phyloP scores from a whole-genome alignment of 2,113 vertebrate species.

The Scortum barcoo region DNA sequence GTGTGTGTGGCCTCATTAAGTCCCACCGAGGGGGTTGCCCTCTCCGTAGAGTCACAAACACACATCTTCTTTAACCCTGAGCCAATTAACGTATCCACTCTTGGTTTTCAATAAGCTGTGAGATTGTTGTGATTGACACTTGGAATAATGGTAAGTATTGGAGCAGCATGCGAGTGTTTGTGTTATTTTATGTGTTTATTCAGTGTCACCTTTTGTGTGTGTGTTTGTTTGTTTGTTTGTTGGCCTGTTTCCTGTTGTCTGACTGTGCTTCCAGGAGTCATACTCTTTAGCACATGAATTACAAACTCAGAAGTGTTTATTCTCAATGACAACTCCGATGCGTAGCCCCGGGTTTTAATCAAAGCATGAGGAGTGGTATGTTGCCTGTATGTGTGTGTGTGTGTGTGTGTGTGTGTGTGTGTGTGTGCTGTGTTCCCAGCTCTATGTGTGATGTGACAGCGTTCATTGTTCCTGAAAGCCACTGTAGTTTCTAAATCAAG shows the following conservation, averaged over 20 bases:
- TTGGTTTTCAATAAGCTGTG: constrained; percentile 4
- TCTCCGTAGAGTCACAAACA: background rate
- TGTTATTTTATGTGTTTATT: constrained; percentile 22
- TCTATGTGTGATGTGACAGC: constrained; percentile 42
- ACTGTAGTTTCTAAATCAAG: constrained; percentile 74
- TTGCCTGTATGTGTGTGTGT: background rate
- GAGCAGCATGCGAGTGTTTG: constrained; percentile 8
- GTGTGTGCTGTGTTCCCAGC: constrained; percentile 26
- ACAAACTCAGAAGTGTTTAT: constrained; percentile 51
- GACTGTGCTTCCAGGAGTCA: constrained; percentile 16
- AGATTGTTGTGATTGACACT: constrained; percentile 21
- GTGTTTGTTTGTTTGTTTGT: background rate
- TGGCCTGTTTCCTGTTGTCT: constrained; percentile 3
- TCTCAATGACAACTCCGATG: constrained; percentile 40
- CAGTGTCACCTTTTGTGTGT: constrained; percentile 2
- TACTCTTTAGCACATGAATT: constrained; percentile 21
- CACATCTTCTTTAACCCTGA: background rate
- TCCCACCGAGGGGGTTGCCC: background rate
- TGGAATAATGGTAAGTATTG: background rate
- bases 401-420: constrained; percentile 2
- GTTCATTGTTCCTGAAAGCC: constrained; percentile 69
- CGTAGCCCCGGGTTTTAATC: constrained; percentile 56
- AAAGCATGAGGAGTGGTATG: constrained; percentile 21
- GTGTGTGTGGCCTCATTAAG: constrained; percentile 29
- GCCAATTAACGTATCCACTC: background rate